Base-by-base conservation (phyloP, 1,140 invertebrate species). In the Calephelis nemesis region DNA sequence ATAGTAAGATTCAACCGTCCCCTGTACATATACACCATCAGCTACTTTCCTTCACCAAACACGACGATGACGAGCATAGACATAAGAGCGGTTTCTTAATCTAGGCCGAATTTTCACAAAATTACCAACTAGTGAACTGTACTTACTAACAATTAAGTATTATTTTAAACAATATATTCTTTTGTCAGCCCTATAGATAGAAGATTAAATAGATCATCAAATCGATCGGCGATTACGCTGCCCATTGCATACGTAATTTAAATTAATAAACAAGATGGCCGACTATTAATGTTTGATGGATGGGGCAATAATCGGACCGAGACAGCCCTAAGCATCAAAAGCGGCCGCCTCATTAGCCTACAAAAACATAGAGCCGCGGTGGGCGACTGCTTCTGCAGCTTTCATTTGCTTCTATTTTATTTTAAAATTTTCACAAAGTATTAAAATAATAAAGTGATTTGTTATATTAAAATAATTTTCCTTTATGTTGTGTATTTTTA, bases 211-310 rank as follows among this genome's bases (percentile, higher is more conserved):
- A 66, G 70, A 47, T 65, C 65, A 66, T 70, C 68, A 70, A 62
- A 66, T 67, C 63, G 70, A 71, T 66, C 67, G 68, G 54, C 71
- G 73, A 69, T 74, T 74, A 74, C 63, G 65, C 12, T 63, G 66
- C 49, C 67, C 64, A 71, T 74, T 69, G 73, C 66, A 74, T 70
- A 74, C 69, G 73, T 74, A 71, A 74, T 74, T 71, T 74, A 71
- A 74, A 74, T 74, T 71, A 74, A 74, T 74, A 74, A 74, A 67
- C 71, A 72, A 50, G 47, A 50, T 63, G 62, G 60, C 50, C 40
- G 60, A 50, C 60, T 47, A 54, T 54, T 54, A 58, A 58, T 58
- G 52, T 58, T 58, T 58, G 52, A 58, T 58, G 52, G 52, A 58
- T 58, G 52, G 52, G 52, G 52, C 52, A 58, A 58, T 58, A 58